Percentiles rank a stretch among this genome's conserved stretches.
Evolutionary conservation across 2,113 vertebrate species (phyloP).

Genomic region (Bungarus multicinctus): DNA sequence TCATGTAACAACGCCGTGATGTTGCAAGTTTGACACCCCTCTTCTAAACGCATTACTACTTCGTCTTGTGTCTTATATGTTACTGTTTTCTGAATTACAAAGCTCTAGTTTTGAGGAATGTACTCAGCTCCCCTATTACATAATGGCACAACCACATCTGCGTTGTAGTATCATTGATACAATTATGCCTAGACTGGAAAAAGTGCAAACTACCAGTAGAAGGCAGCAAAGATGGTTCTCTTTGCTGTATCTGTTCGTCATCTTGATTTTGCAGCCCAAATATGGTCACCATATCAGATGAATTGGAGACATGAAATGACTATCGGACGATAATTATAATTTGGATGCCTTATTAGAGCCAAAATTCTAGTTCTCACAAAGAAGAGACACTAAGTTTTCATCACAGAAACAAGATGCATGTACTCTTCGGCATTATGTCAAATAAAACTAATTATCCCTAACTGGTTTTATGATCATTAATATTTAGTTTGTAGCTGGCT

Average conservation of each 20-base stretch:
- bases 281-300: not conserved
- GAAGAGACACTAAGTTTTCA: not conserved
- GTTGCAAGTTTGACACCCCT: no score
- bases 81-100: not conserved
- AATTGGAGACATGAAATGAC: not conserved
- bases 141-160: not conserved
- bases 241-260: not conserved
- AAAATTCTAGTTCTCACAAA: not conserved
- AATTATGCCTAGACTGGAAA: not conserved
- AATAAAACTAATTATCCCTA: not conserved
- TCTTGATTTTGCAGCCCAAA: not conserved
- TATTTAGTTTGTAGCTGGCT: not conserved
- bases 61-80: not conserved
- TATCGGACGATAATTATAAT: not conserved
- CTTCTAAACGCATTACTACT: not conserved
- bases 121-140: not conserved
- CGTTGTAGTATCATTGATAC: not conserved
- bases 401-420: not conserved
- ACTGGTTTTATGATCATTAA: not conserved
- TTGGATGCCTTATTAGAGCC: not conserved
- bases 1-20: fast-evolving
- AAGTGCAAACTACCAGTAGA: not conserved
- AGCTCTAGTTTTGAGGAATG: not conserved
- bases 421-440: not conserved
- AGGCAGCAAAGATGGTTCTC: not conserved